A percentile compares a stretch with the other conserved stretches of the same genome.
phyloP scores from a whole-genome alignment of 2,797 vertebrate genomes.

The Chelon labrosus region DNA sequence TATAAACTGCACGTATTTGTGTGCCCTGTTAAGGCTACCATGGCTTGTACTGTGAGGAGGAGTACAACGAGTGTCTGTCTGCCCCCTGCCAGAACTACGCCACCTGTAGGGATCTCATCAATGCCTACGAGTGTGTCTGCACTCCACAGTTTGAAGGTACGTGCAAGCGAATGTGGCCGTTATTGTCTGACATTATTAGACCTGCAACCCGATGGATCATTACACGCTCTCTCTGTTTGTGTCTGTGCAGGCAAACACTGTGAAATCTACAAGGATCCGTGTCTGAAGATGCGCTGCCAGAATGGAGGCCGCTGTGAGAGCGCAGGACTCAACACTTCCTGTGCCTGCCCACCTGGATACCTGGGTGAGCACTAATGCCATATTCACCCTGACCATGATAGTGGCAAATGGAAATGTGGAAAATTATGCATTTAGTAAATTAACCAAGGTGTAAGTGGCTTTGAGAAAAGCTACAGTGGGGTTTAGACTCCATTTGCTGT shows the following conservation, averaged over 20 bases:
- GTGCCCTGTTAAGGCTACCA: constrained; percentile 90
- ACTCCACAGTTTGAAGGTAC: constrained; percentile 94
- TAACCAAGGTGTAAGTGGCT: neutral
- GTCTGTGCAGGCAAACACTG: constrained; percentile 90
- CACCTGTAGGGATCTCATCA: constrained; percentile 93
- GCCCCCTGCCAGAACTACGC: constrained; percentile 95
- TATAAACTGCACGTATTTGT: constrained; percentile 23
- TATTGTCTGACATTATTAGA: neutral
- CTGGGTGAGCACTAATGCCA: constrained; percentile 83
- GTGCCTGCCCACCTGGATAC: constrained; percentile 91
- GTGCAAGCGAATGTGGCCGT: neutral
- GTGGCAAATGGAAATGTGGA: neutral
- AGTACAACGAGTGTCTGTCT: constrained; percentile 96
- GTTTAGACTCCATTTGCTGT: neutral
- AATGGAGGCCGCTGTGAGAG: constrained; percentile 94
- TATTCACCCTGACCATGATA: neutral
- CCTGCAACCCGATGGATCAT: neutral
- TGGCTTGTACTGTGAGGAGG: constrained; percentile 97
- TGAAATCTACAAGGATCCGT: constrained; percentile 95
- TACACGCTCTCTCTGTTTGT: constrained; percentile 3
- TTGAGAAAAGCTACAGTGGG: neutral
- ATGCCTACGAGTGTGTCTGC: constrained; percentile 93
- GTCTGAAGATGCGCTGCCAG: constrained; percentile 91
- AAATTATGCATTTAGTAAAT: neutral
- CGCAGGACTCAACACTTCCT: constrained; percentile 89